phyloP scores from a whole-genome alignment of 2,797 vertebrate genomes.

The Gymnodraco acuticeps region DNA sequence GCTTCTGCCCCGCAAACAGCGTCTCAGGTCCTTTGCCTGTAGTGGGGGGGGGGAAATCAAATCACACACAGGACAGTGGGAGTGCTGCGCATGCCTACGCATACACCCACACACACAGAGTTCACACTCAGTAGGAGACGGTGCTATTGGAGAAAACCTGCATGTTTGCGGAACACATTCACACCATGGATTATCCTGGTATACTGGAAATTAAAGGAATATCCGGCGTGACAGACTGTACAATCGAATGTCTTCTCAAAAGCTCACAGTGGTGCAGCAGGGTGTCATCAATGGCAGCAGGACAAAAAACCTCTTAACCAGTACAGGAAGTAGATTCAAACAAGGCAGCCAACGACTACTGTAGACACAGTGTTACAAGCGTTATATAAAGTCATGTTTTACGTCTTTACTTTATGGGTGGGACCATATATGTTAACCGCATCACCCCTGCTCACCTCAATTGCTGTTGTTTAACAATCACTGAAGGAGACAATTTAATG shows the following conservation, averaged over 20 bases:
- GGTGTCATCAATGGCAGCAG: conserved; percentile 23
- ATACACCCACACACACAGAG: conserved; percentile 20
- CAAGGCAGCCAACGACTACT: background rate
- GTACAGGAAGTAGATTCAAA: conserved; percentile 33
- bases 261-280: conserved; percentile 22
- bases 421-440: conserved; percentile 14
- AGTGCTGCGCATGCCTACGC: conserved; percentile 33
- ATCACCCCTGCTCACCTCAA: background rate
- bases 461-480: background rate
- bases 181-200: conserved; percentile 11
- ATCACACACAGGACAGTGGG: conserved; percentile 67
- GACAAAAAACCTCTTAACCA: background rate
- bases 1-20: conserved; percentile 92
- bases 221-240: conserved; percentile 36
- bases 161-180: conserved; percentile 58
- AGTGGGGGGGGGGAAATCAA: conserved; percentile 50
- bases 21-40: conserved; percentile 95
- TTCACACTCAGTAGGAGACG: conserved; percentile 47
- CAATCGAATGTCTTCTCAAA: conserved; percentile 39
- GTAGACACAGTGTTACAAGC: conserved; percentile 10
- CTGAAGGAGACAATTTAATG: conserved; percentile 33
- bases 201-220: conserved; percentile 30
- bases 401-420: background rate
- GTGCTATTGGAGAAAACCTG: conserved; percentile 66
- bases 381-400: conserved; percentile 13